Evolutionary conservation across 1,140 invertebrate species (phyloP), one percentile per base, ranked within the genome.

Genomic region (Rhynchophorus ferrugineus): DNA sequence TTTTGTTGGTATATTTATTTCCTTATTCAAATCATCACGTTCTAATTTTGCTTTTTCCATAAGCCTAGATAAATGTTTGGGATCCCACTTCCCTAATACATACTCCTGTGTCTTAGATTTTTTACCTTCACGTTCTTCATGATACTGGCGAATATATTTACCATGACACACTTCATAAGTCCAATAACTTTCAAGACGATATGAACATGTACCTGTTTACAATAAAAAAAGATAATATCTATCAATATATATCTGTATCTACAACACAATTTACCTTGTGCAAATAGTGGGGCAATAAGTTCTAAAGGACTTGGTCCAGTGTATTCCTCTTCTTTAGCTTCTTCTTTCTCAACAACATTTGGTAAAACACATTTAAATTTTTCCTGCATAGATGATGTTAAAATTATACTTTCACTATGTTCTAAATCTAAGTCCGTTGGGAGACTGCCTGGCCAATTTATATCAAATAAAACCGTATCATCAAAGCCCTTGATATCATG

Each of bases 91-190:
- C 1, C 91, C 90, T 2, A 95, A 70, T 57, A 77, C 84, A 66
- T 85, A 94, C 65, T 93, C 87, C 67, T 93, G 88, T 0, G 83
- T 70, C 67, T 84, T 87, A 0, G 83, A 74, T 64, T 83, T 84
- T 65, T 89, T 90, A 54, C 83, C 87, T 71, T 95, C 92, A 56
- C 90, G 79, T 62, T 94, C 90, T 71, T 97, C 94, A 70, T 98
- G 94, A 72, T 93, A 98, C 66, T 98, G 95, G 8, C 88, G 75
- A 2, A 98, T 80, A 69, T 87, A 84, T 58, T 79, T 76, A 3
- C 93, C 93, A 75, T 98, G 95, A 66, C 95, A 98, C 7, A 98
- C 75, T 73, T 98, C 93, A 74, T 98, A 98, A 0, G 89, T 93
- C 95, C 95, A 98, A 69, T 95, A 98, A 34, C 85, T 84, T 69